Evolutionary conservation across 1,140 invertebrate species (phyloP).

Genomic region (Penaeus chinensis): DNA sequence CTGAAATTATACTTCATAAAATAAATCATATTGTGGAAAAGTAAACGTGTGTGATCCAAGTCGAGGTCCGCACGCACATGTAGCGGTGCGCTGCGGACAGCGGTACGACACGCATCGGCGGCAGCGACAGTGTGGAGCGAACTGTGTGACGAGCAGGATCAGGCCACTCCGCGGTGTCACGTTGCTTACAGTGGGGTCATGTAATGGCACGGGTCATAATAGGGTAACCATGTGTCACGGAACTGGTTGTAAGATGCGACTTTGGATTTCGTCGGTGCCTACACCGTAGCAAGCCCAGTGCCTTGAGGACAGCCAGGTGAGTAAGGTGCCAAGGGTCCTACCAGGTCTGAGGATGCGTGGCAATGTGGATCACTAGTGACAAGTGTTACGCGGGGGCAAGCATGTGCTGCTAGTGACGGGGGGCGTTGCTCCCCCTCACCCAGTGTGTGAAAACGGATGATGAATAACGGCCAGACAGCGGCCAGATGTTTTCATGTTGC

Average conservation of each 20-base stretch:
- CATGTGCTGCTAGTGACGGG: too few species aligned
- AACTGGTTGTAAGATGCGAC: slow-evolving; percentile 50
- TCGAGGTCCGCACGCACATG: too few species aligned
- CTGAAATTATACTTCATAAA: too few species aligned
- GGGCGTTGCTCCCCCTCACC: too few species aligned
- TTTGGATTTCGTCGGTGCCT: slow-evolving; percentile 25
- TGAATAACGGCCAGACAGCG: too few species aligned
- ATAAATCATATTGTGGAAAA: too few species aligned
- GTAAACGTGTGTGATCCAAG: too few species aligned
- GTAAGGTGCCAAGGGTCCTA: not conserved
- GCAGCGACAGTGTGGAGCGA: slow-evolving; percentile 36
- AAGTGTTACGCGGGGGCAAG: too few species aligned
- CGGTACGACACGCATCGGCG: slow-evolving; percentile 36
- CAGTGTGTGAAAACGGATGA: too few species aligned
- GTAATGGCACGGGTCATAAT: slow-evolving; percentile 34
- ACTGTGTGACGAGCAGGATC: slow-evolving; percentile 19
- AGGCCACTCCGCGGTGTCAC: slow-evolving; percentile 19
- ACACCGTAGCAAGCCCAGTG: slow-evolving; percentile 39
- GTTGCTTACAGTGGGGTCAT: slow-evolving; percentile 40
- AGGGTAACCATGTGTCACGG: slow-evolving; percentile 50
- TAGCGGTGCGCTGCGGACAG: not conserved
- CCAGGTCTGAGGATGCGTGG: too few species aligned
- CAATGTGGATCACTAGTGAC: too few species aligned
- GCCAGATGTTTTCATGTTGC: too few species aligned
- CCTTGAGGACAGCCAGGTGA: slow-evolving; percentile 35